Conservation (phyloP, 2,113 vertebrate genomes). For the Sapajus apella region DNA sequence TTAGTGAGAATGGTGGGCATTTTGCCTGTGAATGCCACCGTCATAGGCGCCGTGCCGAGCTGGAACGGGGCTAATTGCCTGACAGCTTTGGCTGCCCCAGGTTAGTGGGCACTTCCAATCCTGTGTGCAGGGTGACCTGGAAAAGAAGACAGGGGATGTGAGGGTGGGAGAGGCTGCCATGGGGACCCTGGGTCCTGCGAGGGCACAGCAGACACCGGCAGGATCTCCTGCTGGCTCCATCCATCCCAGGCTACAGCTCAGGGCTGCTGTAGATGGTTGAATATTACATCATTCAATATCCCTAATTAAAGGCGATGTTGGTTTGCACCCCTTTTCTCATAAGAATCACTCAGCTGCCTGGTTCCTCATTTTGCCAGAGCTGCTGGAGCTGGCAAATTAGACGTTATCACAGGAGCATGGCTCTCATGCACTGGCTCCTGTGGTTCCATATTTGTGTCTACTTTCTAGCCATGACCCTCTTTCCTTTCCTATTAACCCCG, state of each 20-base stretch:
- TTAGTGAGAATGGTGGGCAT: rapidly evolving
- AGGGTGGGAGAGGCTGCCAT: rapidly evolving
- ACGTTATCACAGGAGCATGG: rapidly evolving
- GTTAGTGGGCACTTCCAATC: constrained; percentile 93
- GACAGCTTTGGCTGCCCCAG: constrained; percentile 84
- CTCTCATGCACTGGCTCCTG: background rate
- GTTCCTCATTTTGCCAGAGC: background rate
- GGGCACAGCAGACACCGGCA: rapidly evolving
- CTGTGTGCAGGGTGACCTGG: constrained; percentile 95
- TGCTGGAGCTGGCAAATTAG: background rate
- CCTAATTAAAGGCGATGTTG: rapidly evolving
- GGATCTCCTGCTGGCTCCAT: rapidly evolving
- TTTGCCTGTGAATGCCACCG: background rate
- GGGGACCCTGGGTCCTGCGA: rapidly evolving
- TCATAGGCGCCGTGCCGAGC: background rate
- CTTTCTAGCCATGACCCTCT: background rate
- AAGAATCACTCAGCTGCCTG: background rate
- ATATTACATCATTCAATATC: rapidly evolving
- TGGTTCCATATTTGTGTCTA: rapidly evolving
- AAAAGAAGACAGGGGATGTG: constrained; percentile 53
- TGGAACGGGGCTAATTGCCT: constrained; percentile 77
- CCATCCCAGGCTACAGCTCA: rapidly evolving
- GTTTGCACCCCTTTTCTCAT: background rate
- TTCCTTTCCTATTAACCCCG: background rate
- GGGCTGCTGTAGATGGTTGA: rapidly evolving